These are phyloP conservation scores for Muntiacus reevesi DNA, from an alignment of 2,113 vertebrate genomes.

Conservation along the genomic window DNA sequence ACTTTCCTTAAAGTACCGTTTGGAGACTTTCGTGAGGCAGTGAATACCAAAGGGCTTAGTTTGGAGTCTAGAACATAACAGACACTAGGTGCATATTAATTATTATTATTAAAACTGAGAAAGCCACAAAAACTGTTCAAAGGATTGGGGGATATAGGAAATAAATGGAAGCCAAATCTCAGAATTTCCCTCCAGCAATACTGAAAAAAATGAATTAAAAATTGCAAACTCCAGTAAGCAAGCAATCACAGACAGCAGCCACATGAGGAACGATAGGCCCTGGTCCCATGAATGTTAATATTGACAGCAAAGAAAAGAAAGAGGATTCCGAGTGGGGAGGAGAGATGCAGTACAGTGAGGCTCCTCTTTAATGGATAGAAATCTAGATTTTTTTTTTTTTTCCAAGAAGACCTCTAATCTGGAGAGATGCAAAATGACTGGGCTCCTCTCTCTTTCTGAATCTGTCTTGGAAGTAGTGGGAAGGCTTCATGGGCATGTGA, in stretches of 20 bases:
- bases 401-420: neutral
- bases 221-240: neutral
- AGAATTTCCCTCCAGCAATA: neutral
- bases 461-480: neutral
- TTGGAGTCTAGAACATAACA: neutral
- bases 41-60: neutral
- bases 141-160: neutral
- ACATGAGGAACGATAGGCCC: neutral
- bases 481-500: neutral
- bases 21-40: neutral
- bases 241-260: neutral
- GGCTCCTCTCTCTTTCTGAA: neutral
- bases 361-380: neutral
- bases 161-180: neutral
- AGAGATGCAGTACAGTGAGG: neutral
- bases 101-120: neutral
- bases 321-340: neutral
- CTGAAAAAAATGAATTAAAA: neutral
- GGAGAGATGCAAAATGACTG: neutral
- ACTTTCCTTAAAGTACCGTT: neutral
- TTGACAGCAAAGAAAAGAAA: neutral
- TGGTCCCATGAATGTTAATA: accelerated
- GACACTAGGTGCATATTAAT: neutral
- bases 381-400: neutral
- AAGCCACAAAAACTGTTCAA: neutral